Conservation (phyloP, 2,113 vertebrate species). For the Apeltes quadracus region DNA sequence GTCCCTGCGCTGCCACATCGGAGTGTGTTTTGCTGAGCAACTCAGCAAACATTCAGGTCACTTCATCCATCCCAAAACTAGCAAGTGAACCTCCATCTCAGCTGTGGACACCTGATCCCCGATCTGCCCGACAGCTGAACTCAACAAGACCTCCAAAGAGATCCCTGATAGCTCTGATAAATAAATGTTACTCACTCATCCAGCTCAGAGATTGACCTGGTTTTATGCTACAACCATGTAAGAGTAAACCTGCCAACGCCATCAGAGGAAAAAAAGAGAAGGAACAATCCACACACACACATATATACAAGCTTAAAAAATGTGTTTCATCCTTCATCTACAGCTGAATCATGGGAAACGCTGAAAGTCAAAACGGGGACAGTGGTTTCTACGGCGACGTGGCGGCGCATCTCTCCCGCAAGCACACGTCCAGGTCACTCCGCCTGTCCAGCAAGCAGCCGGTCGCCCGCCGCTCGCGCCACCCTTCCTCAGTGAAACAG, state of each 20-base stretch:
- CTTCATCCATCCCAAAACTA: background rate
- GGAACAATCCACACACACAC: background rate
- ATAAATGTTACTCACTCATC: conserved; percentile 20
- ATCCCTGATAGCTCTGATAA: background rate
- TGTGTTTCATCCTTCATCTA: conserved; percentile 24
- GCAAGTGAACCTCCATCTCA: background rate
- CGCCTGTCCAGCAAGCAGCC: conserved; percentile 83
- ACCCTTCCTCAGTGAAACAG: conserved; percentile 85
- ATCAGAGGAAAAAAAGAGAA: too few species aligned
- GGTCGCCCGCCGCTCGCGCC: conserved; percentile 79
- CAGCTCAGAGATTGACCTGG: conserved; percentile 8
- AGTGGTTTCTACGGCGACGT: conserved; percentile 85
- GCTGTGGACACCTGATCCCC: background rate
- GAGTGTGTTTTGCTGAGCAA: background rate
- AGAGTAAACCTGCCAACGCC: background rate
- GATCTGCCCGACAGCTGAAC: conserved; percentile 4
- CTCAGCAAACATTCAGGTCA: background rate
- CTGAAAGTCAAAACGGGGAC: conserved; percentile 94
- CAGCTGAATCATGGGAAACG: conserved; percentile 92
- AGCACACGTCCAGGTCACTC: conserved; percentile 91
- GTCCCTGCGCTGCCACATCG: background rate
- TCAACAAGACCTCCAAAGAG: background rate
- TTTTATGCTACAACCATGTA: background rate
- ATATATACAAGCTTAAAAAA: background rate
- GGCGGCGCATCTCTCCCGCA: conserved; percentile 86